Conservation (phyloP, 2,888 invertebrate genomes). For the Molorchus minor region DNA sequence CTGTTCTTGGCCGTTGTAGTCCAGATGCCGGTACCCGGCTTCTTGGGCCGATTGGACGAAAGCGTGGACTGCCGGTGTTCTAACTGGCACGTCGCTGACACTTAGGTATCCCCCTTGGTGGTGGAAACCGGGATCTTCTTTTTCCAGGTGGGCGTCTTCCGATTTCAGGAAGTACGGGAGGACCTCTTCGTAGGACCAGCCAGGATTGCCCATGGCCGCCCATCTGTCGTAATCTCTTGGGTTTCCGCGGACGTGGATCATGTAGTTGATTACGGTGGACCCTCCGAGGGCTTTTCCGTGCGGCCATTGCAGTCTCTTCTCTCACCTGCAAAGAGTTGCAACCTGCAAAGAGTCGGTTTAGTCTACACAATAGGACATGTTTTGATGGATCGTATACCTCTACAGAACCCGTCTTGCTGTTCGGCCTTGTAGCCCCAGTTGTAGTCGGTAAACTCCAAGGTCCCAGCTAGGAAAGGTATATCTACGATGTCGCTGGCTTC, state of each 20-base stretch:
- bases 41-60: constrained; percentile 72
- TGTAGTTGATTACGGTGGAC: constrained; percentile 58
- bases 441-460: constrained; percentile 66
- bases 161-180: constrained; percentile 61
- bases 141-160: constrained; percentile 55
- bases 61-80: constrained; percentile 64
- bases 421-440: constrained; percentile 73
- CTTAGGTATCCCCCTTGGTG: constrained; percentile 59
- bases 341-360: constrained; percentile 28
- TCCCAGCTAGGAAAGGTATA: constrained; percentile 65
- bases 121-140: constrained; percentile 56
- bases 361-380: no score
- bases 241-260: constrained; percentile 70
- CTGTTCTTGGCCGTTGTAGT: constrained; percentile 73
- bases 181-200: constrained; percentile 65
- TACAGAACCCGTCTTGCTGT: constrained; percentile 62
- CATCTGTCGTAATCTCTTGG: constrained; percentile 77
- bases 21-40: constrained; percentile 73
- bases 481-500: constrained; percentile 66
- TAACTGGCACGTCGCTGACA: constrained; percentile 55
- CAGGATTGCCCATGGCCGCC: constrained; percentile 66
- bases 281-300: constrained; percentile 70
- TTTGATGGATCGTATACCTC: neutral
- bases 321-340: no score
- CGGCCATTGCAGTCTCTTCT: constrained; percentile 62